phyloP scores from a whole-genome alignment of 2,113 vertebrate genomes.

The Suricata suricatta region DNA sequence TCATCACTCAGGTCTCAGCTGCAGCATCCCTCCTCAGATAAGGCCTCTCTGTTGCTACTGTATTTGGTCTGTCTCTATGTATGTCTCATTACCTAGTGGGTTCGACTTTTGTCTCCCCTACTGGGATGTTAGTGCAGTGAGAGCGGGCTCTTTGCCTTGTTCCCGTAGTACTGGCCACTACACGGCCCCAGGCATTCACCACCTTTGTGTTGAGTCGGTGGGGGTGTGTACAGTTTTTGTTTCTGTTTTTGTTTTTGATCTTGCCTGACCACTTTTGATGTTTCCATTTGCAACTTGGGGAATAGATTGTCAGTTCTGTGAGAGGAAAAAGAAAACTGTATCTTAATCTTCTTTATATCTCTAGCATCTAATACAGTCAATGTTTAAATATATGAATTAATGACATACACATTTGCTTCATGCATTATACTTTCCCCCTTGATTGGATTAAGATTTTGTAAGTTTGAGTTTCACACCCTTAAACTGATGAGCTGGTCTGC shows the following conservation, averaged over 20 bases:
- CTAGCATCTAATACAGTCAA: neutral
- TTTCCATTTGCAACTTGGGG: neutral
- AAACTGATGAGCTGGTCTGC: neutral
- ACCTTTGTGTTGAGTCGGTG: neutral
- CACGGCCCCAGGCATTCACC: too few relatives aligned
- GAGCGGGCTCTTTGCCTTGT: neutral
- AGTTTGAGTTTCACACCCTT: neutral
- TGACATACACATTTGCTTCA: neutral
- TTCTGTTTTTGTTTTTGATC: neutral
- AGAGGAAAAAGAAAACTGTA: neutral
- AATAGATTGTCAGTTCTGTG: neutral
- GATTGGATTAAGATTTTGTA: neutral
- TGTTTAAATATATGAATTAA: neutral
- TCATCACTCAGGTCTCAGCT: neutral
- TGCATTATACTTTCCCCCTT: neutral
- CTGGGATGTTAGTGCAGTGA: neutral
- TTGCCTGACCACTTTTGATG: neutral
- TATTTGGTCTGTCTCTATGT: neutral
- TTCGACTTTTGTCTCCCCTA: neutral
- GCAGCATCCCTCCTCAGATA: neutral
- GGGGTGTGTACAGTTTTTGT: neutral
- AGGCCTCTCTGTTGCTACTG: neutral
- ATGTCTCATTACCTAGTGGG: neutral
- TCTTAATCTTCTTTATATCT: conserved; percentile 14
- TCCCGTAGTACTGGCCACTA: neutral